Base-by-base conservation (phyloP, 2,888 invertebrate species). In the Thymelicus sylvestris region DNA sequence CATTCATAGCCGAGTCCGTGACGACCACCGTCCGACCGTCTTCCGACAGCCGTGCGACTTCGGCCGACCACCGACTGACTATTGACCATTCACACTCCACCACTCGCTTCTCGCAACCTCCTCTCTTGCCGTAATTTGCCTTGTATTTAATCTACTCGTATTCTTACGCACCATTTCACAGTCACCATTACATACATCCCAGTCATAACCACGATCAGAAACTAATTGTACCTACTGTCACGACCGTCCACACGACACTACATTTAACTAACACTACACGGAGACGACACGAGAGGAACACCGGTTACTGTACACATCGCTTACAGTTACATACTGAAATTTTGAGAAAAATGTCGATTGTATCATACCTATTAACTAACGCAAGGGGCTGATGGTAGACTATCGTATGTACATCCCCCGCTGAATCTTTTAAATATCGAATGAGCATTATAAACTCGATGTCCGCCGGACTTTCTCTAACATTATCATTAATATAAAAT, bases 261-360 rank as follows among this genome's bases (percentile, higher is more conserved):
- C 86, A 81, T 81, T 82, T 76, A 84, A 83, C 92, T 92, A 92
- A 83, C 83, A 82, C 90, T 91, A 92, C 90, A 86, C 83, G 87
- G 92, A 91, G 89, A 92, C 86, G 83, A 88, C 88, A 89, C 88
- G 89, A 92, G 90, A 93, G 92, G 92, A 92, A 92, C 93, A 91
- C 92, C 91, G 85, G 89, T 91, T 89, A 90, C 92, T 93, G 92
- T 93, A 93, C 92, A 92, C 77, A 86, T 89, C 83, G 79, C 87
- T 89, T 66, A 70, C 88, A 87, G 55, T 66, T 78, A 81, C 76
- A 74, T 59, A 69, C 75, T 78, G 79, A 81, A 81, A 82, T 85
- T 86, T 89, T 84, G 75, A 83, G 77, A 83, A 80, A 78, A 80
- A 86, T 81, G 84, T 84, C 84, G 84, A 85, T 88, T 84, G 83